phyloP scores from a whole-genome alignment of 1,140 invertebrate species.

The Chrysoperla carnea region DNA sequence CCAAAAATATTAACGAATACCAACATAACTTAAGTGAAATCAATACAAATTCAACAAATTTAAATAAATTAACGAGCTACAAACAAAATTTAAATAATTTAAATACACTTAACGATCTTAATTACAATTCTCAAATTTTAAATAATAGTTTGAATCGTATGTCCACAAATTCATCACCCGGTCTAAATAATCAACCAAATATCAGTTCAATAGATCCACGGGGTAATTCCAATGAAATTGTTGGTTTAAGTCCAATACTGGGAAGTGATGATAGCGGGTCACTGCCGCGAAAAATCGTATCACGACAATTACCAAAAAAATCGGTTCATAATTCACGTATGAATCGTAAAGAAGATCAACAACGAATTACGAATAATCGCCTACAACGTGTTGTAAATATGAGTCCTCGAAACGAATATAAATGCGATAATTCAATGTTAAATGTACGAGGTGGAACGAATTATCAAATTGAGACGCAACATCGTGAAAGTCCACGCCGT shows the following conservation, averaged over 20 bases:
- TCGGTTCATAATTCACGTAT: slow-evolving; percentile 6
- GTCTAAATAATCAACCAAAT: neutral
- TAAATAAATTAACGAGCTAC: slow-evolving; percentile 2
- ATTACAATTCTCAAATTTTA: neutral
- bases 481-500: too few species aligned
- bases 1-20: neutral
- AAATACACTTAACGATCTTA: neutral
- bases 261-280: slow-evolving; percentile 12
- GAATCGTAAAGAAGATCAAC: slow-evolving; percentile 1
- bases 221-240: slow-evolving; percentile 1
- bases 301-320: slow-evolving; percentile 8
- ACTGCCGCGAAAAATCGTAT: slow-evolving; percentile 10
- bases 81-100: slow-evolving; percentile 3
- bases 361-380: neutral
- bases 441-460: too few species aligned
- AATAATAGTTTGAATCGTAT: neutral
- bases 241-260: slow-evolving; percentile 8
- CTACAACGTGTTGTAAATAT: neutral
- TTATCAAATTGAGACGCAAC: too few species aligned
- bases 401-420: neutral
- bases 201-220: neutral
- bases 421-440: neutral
- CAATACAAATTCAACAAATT: slow-evolving; percentile 1
- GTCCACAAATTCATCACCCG: neutral
- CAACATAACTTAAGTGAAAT: neutral